Evolutionary conservation across 2,888 invertebrate species (phyloP).

Genomic region (Caenorhabditis imperialis): DNA sequence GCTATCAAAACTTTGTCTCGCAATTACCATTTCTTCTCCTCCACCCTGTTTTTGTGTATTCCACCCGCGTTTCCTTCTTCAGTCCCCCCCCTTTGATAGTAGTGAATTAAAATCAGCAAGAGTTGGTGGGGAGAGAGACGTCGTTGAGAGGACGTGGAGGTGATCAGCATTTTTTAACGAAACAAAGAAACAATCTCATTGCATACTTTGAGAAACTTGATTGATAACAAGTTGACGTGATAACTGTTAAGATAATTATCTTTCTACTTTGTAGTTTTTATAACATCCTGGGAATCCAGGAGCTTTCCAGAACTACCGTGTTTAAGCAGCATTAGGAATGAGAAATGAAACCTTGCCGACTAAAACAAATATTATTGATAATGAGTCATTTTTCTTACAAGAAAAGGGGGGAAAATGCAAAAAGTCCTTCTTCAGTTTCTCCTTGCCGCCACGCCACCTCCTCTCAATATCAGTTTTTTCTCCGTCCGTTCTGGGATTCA

Average conservation of each 20-base stretch:
- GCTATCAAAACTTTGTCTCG: constrained; percentile 41
- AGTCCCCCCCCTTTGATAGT: constrained; percentile 3
- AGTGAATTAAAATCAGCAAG: constrained; percentile 11
- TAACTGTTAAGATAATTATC: background rate
- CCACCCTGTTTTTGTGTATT: constrained; percentile 33
- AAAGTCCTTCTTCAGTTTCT: constrained; percentile 30
- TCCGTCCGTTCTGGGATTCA: constrained; percentile 45
- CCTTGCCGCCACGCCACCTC: constrained; percentile 2
- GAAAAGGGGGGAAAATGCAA: constrained; percentile 6
- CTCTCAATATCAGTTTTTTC: constrained; percentile 31
- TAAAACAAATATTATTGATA: constrained; percentile 30
- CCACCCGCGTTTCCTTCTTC: constrained; percentile 3
- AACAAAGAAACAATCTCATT: too few relatives aligned
- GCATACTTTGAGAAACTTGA: background rate
- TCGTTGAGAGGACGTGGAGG: too few relatives aligned
- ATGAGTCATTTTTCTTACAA: constrained; percentile 25
- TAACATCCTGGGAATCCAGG: background rate
- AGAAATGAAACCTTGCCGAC: too few relatives aligned
- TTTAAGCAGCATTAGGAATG: background rate
- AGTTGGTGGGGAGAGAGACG: too few relatives aligned
- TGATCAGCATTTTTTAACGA: too few relatives aligned
- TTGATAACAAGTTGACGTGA: background rate
- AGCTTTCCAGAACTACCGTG: background rate
- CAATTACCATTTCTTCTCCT: constrained; percentile 31
- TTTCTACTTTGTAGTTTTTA: background rate